phyloP scores from a whole-genome alignment of 2,888 invertebrate species.

The Epiblema foenella region DNA sequence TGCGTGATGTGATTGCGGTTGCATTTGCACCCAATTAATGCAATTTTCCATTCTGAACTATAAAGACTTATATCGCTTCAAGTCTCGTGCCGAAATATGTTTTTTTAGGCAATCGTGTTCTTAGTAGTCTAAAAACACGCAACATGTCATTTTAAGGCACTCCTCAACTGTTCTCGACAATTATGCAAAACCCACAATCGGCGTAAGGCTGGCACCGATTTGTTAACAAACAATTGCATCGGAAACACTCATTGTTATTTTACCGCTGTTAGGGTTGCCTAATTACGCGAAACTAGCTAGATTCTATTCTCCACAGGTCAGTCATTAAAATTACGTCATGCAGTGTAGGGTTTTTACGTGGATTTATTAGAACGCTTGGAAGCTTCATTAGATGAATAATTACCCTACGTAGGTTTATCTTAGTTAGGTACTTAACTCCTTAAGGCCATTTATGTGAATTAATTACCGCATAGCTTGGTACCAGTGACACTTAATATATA shows the following conservation, averaged over 20 bases:
- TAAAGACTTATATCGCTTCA: neutral
- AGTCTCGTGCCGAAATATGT: neutral
- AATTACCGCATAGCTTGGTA: no score
- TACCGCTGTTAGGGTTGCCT: slow-evolving; percentile 37
- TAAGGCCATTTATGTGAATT: no score
- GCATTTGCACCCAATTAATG: no score
- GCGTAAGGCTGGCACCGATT: slow-evolving; percentile 37
- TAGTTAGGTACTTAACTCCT: no score
- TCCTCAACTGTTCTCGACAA: slow-evolving; percentile 23
- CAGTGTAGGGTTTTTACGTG: neutral
- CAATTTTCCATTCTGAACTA: neutral
- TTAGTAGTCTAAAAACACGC: slow-evolving; percentile 17
- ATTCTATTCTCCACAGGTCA: slow-evolving; percentile 3
- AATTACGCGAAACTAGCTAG: slow-evolving; percentile 18
- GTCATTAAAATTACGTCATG: slow-evolving; percentile 20
- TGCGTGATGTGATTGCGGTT: no score
- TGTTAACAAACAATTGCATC: slow-evolving; percentile 42
- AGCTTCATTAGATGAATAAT: neutral
- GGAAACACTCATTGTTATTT: slow-evolving; percentile 41
- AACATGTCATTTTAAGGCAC: slow-evolving; percentile 20
- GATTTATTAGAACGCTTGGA: slow-evolving; percentile 5
- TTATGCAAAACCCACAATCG: slow-evolving; percentile 39
- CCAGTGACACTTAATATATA: no score
- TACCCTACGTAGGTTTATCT: neutral
- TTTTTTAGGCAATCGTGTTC: neutral